phyloP scores from a whole-genome alignment of 2,888 invertebrate species.

The Ectobius pallidus region DNA sequence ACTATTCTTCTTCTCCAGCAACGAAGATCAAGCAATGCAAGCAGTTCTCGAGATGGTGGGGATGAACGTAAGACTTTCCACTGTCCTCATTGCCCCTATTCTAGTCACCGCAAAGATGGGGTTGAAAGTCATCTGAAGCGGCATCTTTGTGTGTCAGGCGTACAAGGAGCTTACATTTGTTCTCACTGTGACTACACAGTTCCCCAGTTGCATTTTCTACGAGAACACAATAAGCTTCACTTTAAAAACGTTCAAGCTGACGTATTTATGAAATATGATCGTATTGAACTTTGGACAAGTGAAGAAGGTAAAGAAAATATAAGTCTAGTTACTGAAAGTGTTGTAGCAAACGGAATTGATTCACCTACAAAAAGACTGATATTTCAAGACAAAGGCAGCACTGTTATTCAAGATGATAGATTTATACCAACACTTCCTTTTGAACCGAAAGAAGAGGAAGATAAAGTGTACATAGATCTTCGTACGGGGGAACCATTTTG shows the following conservation, averaged over 20 bases:
- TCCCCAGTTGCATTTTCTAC: constrained; percentile 72
- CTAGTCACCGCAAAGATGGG: constrained; percentile 73
- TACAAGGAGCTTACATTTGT: constrained; percentile 69
- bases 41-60: constrained; percentile 42
- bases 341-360: not conserved
- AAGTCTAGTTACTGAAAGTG: constrained; percentile 32
- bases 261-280: constrained; percentile 66
- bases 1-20: constrained; percentile 64
- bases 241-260: constrained; percentile 67
- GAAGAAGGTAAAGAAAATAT: constrained; percentile 51
- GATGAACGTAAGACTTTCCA: constrained; percentile 66
- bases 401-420: constrained; percentile 27
- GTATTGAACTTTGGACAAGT: constrained; percentile 62
- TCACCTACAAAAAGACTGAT: constrained; percentile 44
- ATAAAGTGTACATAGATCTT: constrained; percentile 46
- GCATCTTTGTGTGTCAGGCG: constrained; percentile 68
- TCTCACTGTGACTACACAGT: constrained; percentile 84
- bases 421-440: constrained; percentile 23
- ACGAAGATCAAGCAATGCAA: constrained; percentile 57
- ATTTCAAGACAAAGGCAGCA: constrained; percentile 47
- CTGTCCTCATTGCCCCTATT: constrained; percentile 82
- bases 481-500: constrained; percentile 31
- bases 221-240: constrained; percentile 81
- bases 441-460: constrained; percentile 45
- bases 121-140: constrained; percentile 77